Base-by-base conservation (phyloP, 1,140 invertebrate species). In the Zaprionus ornatus region DNA sequence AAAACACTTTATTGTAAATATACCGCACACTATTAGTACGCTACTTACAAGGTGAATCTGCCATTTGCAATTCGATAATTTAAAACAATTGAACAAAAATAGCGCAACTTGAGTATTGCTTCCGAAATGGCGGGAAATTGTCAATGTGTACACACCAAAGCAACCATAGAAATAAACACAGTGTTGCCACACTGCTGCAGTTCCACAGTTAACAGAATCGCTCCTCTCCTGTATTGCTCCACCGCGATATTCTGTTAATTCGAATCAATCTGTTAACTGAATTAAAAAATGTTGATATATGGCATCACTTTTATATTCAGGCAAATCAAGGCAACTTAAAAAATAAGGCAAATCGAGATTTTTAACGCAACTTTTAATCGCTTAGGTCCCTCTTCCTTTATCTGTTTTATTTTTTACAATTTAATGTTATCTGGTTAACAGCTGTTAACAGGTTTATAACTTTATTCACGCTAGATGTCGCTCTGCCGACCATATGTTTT, bases 1-100 rank as follows among this genome's bases (percentile, higher is more conserved):
- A n/a, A 3, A 3, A 0, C 6, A 21, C 7, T 25, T 32, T 17
- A 37, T 19, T 48, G 12, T 52, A 23, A 29, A 12, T 32, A 17
- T 61, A 19, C 37, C 25, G 1, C 13, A 27, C 0, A 29, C 7
- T n/a, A 1, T 9, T 15, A 2, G 1, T 37, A 23, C 13, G 7
- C 4, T 71, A 67, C 74, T 87, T 82, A 92, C 91, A 76, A 35
- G 91, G 91, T 54, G 91, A 90, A 56, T 92, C 91, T 32, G 80
- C 78, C 91, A 92, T 92, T 57, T 42, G 10, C 6, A 23, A 19
- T 32, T 23, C 21, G 7, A 21, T 23, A 32, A 57, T 63, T 17
- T 42, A 6, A 25, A 57, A 10, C 23, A 21, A 57, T 50, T 57
- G 2, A 50, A 32, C 25, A 12, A 40, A 27, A 35, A 42, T 45